Base-by-base conservation (phyloP, 1,140 invertebrate genomes). In the Alviniconcha marisindica region DNA sequence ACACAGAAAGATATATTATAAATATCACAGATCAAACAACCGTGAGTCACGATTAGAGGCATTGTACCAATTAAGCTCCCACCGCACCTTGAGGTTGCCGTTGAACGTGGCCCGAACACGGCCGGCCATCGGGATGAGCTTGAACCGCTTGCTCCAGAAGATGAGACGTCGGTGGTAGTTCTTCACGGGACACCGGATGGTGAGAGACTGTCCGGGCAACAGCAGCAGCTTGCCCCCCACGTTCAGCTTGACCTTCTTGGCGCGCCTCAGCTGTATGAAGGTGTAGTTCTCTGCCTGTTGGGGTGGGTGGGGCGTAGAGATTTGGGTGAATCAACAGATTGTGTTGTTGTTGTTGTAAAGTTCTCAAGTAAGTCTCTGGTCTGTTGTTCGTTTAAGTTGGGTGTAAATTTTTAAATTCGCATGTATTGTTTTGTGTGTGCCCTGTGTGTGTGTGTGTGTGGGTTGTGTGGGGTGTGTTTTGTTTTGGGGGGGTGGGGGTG, bases 81-180 rank as follows among this genome's bases (percentile, higher is more conserved):
- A 40, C 10, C 36, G n/a, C n/a, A 80, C 78, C 79, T 78, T 85
- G 21, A 89, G 79, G 33, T 86, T 87, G 1, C 88, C 88, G 31
- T 84, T 87, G 18, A 85, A 82, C 15, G 87, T 87, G 44, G 77
- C 82, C 10, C 85, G 56, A 18, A 89, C 83, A 18, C 88, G 82
- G 24, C 88, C 88, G 15, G 77, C 79, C 73, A 87, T 80, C 10
- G 87, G 88, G 28, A 89, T 81, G 38, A 89, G 79, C 40, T 85
- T 83, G 44, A 82, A 82, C 31, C 85, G 66, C 78, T 86, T 88
- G 38, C 82, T 88, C 88, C 88, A 89, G 78, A 88, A 86, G 42
- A 89, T 82, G 24, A 89, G 71, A 33, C 81, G 83, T 14, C 84
- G 85, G 66, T 88, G 83, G 82, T 83, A 89, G 82, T 88, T 86